Conservation (phyloP, 1,140 invertebrate species). For the Triops cancriformis region DNA sequence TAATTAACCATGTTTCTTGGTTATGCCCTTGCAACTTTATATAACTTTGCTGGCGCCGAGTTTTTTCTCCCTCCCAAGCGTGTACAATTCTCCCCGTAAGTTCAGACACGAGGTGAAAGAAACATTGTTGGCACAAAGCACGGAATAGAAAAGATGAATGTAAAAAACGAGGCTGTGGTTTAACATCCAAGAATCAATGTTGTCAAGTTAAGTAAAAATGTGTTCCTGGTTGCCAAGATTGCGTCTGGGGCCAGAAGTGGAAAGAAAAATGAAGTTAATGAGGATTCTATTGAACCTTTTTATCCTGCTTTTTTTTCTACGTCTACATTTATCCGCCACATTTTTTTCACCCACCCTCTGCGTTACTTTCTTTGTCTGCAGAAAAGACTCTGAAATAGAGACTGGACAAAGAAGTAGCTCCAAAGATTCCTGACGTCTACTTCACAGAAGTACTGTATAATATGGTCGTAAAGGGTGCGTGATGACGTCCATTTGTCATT, state of each 20-base stretch:
- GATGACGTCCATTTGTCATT: constrained; percentile 6
- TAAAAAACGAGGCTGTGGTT: neutral
- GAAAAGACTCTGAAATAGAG: neutral
- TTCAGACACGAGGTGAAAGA: no score
- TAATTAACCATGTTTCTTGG: no score
- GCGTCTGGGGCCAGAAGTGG: neutral
- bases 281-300: neutral
- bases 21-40: no score
- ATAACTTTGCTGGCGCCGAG: no score
- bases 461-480: neutral
- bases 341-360: neutral
- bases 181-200: neutral
- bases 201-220: neutral
- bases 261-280: neutral
- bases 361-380: neutral
- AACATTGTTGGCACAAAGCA: no score
- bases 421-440: neutral
- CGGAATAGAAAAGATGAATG: neutral
- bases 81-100: no score
- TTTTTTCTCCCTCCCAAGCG: no score
- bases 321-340: neutral
- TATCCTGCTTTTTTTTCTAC: neutral
- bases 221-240: neutral
- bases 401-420: neutral
- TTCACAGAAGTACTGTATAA: neutral